Conservation (phyloP, 2,888 invertebrate species). For the Dioctria linearis region DNA sequence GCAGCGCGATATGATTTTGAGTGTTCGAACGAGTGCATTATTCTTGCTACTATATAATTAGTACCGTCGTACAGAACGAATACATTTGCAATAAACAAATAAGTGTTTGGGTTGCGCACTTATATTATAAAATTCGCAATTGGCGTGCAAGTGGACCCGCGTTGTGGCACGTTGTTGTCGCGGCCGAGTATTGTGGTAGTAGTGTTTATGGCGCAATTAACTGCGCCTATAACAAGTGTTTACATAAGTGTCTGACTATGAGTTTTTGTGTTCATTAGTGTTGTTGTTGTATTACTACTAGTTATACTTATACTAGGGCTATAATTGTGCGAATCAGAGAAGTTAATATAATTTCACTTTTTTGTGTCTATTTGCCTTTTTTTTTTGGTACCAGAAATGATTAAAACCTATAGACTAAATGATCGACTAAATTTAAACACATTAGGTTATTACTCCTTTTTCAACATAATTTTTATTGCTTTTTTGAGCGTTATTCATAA, state of each 20-base stretch:
- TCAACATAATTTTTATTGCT: no score
- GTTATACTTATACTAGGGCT: no score
- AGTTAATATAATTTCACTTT: no score
- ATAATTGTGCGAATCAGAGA: no score
- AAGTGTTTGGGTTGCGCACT: constrained; percentile 29
- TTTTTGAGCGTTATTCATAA: no score
- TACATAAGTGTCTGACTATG: constrained; percentile 28
- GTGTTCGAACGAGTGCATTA: constrained; percentile 54
- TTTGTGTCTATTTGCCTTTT: no score
- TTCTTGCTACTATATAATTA: constrained; percentile 55
- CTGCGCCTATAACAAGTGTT: constrained; percentile 41
- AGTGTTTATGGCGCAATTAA: constrained; percentile 41
- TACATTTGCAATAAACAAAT: constrained; percentile 24
- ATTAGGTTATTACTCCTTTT: no score
- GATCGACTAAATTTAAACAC: no score
- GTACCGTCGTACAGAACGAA: constrained; percentile 4
- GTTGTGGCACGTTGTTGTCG: constrained; percentile 19
- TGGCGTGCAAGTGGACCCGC: constrained; percentile 19
- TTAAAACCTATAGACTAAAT: no score
- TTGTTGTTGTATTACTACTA: constrained; percentile 4
- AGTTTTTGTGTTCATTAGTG: constrained; percentile 22
- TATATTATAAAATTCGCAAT: constrained; percentile 15
- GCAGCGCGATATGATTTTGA: constrained; percentile 52
- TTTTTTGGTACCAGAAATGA: no score
- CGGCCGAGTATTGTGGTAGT: constrained; percentile 6